Conservation (phyloP, 1,140 invertebrate genomes). For the Lasaia peninsularis region DNA sequence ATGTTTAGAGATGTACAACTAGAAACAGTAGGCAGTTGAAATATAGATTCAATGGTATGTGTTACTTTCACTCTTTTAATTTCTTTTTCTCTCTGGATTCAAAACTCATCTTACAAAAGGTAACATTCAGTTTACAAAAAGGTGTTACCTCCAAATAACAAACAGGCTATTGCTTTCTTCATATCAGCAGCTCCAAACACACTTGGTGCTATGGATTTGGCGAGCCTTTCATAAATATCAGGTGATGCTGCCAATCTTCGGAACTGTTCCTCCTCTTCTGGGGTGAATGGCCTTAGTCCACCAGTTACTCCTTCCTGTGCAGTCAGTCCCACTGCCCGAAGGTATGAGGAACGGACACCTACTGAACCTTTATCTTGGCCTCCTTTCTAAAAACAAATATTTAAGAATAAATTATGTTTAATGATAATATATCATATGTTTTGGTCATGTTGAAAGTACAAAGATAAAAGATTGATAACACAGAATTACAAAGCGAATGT, state of each 20-base stretch:
- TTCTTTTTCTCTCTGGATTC: no score
- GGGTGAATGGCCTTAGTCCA: conserved; percentile 78
- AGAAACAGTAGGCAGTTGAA: no score
- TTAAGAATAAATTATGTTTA: no score
- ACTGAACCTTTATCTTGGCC: conserved; percentile 91
- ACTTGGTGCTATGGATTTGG: conserved; percentile 96
- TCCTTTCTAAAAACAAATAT: conserved; percentile 66
- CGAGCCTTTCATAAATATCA: conserved; percentile 94
- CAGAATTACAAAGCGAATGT: no score
- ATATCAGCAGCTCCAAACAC: conserved; percentile 97
- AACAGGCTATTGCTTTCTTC: conserved; percentile 97
- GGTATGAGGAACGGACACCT: conserved; percentile 95
- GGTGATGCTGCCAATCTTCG: conserved; percentile 88
- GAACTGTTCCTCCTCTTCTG: conserved; percentile 96
- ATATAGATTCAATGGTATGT: no score
- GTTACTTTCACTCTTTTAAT: no score
- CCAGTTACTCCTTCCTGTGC: conserved; percentile 91
- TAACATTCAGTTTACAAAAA: conserved; percentile 9
- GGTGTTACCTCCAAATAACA: conserved; percentile 89
- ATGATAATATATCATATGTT: no score
- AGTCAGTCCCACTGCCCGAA: conserved; percentile 95
- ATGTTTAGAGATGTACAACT: no score
- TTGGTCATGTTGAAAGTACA: neutral
- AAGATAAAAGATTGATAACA: neutral
- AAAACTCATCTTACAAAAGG: neutral